These are phyloP conservation scores for Hemiscyllium ocellatum DNA, from an alignment of 2,113 vertebrate genomes.

Conservation along the genomic window DNA sequence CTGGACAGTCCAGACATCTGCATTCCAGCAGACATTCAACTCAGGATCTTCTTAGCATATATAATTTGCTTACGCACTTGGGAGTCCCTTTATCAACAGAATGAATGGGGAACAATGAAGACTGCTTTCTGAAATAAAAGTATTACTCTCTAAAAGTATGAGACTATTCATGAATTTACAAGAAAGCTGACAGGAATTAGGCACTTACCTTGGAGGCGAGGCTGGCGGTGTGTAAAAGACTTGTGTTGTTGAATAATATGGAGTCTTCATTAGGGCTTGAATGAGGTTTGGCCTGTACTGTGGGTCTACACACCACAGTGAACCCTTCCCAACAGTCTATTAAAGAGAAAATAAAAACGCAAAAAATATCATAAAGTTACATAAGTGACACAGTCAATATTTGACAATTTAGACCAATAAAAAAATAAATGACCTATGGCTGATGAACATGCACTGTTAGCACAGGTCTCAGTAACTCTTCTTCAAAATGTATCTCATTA, in stretches of 20 bases:
- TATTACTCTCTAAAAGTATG: no score
- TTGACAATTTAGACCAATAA: not conserved
- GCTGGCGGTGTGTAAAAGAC: slow-evolving; percentile 82
- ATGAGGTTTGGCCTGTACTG: slow-evolving; percentile 93
- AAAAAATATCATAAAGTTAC: not conserved
- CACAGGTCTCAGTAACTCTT: not conserved
- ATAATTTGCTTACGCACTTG: not conserved
- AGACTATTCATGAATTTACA: no score
- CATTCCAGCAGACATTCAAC: not conserved
- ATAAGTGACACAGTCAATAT: not conserved
- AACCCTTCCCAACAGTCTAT: slow-evolving; percentile 96
- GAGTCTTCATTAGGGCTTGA: slow-evolving; percentile 91
- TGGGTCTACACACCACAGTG: slow-evolving; percentile 94
- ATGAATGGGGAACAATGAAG: not conserved
- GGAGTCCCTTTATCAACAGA: not conserved
- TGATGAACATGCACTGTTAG: not conserved
- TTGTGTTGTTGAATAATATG: slow-evolving; percentile 83
- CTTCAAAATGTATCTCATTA: not conserved
- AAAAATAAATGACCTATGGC: not conserved
- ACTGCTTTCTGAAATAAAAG: no score
- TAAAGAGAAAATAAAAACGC: not conserved
- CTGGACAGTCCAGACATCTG: not conserved
- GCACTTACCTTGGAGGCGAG: slow-evolving; percentile 78
- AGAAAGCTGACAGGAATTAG: not conserved
- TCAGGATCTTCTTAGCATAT: not conserved